These are phyloP conservation scores for Cotesia vestalis DNA, from an alignment of 1,140 invertebrate species.

Conservation along the genomic window DNA sequence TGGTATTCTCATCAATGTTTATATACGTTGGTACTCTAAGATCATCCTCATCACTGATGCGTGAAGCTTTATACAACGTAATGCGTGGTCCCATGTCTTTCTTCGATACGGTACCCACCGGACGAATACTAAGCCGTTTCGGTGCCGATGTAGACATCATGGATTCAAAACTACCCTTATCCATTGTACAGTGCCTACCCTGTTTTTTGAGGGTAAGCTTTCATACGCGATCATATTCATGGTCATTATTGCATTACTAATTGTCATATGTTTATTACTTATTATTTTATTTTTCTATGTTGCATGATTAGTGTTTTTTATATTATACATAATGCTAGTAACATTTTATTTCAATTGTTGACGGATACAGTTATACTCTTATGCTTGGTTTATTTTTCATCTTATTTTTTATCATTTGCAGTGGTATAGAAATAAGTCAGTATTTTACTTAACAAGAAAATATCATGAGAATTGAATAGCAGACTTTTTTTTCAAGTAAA, in stretches of 20 bases:
- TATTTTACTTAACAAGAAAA: too few species aligned
- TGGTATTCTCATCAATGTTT: constrained; percentile 74
- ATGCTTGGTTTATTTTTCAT: constrained; percentile 36
- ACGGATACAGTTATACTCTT: constrained; percentile 63
- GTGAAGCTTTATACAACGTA: constrained; percentile 73
- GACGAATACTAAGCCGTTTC: constrained; percentile 86
- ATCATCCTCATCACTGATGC: constrained; percentile 75
- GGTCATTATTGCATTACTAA: constrained; percentile 19
- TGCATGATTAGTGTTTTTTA: neutral
- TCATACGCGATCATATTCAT: constrained; percentile 31
- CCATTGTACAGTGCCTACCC: constrained; percentile 74
- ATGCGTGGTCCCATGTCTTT: constrained; percentile 79
- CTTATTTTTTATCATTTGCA: constrained; percentile 20
- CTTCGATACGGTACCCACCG: constrained; percentile 88
- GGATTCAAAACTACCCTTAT: constrained; percentile 79
- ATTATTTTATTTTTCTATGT: neutral
- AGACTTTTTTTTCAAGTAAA: too few species aligned
- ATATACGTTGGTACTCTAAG: constrained; percentile 76
- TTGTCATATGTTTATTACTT: constrained; percentile 14
- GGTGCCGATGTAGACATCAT: constrained; percentile 84
- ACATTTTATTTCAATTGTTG: constrained; percentile 9
- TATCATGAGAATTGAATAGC: too few species aligned
- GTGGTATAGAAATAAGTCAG: too few species aligned
- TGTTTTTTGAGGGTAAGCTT: constrained; percentile 64
- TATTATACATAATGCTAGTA: neutral